phyloP scores from a whole-genome alignment of 2,113 vertebrate species.

The Bettongia penicillata region DNA sequence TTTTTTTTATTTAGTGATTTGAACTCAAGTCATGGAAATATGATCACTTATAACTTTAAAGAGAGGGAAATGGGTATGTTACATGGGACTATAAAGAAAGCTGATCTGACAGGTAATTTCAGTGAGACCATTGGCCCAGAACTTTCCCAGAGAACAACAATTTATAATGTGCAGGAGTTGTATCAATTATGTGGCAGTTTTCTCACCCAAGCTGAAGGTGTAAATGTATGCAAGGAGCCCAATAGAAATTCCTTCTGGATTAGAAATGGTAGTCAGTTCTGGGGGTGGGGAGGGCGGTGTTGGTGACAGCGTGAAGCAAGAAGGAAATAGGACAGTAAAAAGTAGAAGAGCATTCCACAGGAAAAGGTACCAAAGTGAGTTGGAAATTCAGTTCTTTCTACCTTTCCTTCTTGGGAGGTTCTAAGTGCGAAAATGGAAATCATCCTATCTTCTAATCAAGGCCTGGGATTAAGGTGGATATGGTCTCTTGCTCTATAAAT shows the following conservation, averaged over 20 bases:
- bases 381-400: conserved; percentile 34
- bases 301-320: not conserved
- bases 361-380: not conserved
- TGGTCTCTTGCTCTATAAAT: conserved; percentile 38
- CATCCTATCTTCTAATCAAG: not conserved
- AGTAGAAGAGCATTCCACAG: not conserved
- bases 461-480: not conserved
- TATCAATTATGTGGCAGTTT: not conserved
- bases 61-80: not conserved
- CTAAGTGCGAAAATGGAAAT: not conserved
- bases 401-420: conserved; percentile 1
- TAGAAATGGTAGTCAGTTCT: conserved; percentile 28
- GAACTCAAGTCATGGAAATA: conserved; percentile 6
- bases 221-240: conserved; percentile 47
- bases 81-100: not conserved
- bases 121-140: not conserved
- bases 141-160: conserved; percentile 18
- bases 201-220: not conserved
- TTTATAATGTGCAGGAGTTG: not conserved
- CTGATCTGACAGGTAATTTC: not conserved
- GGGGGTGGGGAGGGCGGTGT: conserved; percentile 2
- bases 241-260: conserved; percentile 3
- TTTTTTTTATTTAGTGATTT: not conserved
- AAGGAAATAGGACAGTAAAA: not conserved
- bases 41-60: not conserved